Evolutionary conservation across 2,113 vertebrate species (phyloP).

Genomic region (Brachypodius melanocephalos): DNA sequence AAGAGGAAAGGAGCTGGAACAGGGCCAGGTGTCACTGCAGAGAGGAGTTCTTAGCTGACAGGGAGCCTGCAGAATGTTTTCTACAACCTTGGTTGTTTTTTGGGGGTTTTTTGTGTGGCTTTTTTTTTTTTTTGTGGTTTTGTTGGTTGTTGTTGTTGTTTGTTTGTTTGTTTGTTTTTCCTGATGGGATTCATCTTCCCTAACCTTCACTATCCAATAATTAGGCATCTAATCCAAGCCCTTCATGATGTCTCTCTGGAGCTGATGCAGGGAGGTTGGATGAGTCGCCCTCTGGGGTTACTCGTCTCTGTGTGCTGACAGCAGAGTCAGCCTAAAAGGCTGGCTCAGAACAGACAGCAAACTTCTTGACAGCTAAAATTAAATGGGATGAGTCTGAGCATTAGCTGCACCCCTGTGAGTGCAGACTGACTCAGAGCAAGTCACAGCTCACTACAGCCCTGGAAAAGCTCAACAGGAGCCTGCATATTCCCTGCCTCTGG

Average conservation of each 20-base stretch:
- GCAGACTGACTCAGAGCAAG: not conserved
- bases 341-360: conserved; percentile 8
- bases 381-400: conserved; percentile 2
- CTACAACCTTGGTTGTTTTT: not conserved
- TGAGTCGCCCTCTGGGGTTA: not conserved
- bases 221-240: conserved; percentile 32
- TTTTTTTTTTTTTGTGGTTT: not conserved
- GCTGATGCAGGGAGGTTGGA: not conserved
- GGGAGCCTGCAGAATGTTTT: not conserved
- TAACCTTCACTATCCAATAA: conserved; percentile 50
- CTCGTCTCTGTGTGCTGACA: conserved; percentile 49
- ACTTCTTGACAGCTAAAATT: conserved; percentile 30
- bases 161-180: no score
- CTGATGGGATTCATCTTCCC: not conserved
- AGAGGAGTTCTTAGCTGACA: not conserved
- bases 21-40: not conserved
- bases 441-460: not conserved
- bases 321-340: conserved; percentile 10
- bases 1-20: not conserved
- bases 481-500: not conserved
- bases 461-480: not conserved
- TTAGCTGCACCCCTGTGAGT: not conserved
- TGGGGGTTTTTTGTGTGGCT: no score
- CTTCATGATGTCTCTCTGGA: conserved; percentile 6
- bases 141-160: no score